Evolutionary conservation across 2,797 vertebrate species (phyloP).

Genomic region (Artibeus lituratus): DNA sequence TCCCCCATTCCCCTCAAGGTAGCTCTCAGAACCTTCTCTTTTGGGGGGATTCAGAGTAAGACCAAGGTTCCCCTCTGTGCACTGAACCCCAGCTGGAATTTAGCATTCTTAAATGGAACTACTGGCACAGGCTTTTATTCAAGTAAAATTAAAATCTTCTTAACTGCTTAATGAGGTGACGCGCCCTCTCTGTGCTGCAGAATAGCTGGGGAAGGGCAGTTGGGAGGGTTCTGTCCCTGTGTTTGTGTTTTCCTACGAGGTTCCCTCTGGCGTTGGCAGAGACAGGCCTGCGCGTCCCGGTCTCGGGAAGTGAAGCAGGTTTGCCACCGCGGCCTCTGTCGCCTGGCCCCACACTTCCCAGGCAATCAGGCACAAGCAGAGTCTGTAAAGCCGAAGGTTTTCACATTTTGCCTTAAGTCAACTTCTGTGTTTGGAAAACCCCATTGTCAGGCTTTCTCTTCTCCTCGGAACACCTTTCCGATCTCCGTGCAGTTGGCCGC

Average conservation of each 20-base stretch:
- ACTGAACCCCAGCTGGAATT: constrained; percentile 10
- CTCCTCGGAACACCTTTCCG: neutral
- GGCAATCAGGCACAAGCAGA: neutral
- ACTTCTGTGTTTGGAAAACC: neutral
- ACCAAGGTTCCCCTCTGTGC: neutral
- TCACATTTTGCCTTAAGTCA: neutral
- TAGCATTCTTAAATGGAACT: constrained; percentile 28
- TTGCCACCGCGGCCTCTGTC: neutral
- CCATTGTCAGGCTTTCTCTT: neutral
- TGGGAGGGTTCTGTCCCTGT: constrained; percentile 37
- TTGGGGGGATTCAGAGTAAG: constrained; percentile 16
- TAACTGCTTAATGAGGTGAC: constrained; percentile 1
- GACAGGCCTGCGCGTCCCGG: constrained; percentile 25
- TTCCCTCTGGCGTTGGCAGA: constrained; percentile 61
- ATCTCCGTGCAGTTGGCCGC: neutral
- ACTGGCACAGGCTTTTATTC: constrained; percentile 46
- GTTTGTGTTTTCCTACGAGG: constrained; percentile 37
- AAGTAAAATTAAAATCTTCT: constrained; percentile 41
- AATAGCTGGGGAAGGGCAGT: neutral
- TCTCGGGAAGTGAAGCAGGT: constrained; percentile 51
- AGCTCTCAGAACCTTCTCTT: constrained; percentile 44
- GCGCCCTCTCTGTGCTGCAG: neutral
- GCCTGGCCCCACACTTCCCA: constrained; percentile 10
- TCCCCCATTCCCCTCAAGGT: constrained; percentile 40
- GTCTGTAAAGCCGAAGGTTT: neutral